Conservation (phyloP, 2,888 invertebrate genomes). For the Ariolimax columbianus region DNA sequence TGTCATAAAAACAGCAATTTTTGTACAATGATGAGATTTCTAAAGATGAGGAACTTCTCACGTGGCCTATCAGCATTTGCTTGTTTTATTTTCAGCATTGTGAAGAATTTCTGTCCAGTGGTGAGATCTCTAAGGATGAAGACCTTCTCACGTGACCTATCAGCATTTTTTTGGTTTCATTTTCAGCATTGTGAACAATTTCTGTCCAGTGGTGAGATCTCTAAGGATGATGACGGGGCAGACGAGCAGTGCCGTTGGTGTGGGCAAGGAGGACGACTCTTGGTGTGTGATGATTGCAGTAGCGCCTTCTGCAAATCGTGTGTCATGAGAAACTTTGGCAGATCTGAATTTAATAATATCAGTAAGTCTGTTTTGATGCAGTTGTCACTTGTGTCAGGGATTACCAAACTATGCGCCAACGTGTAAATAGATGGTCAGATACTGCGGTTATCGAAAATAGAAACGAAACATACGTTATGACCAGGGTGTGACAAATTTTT, state of each 20-base stretch:
- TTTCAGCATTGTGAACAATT: constrained; percentile 76
- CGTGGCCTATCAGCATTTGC: neutral
- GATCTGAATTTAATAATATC: constrained; percentile 70
- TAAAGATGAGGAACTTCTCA: constrained; percentile 78
- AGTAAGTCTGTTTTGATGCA: constrained; percentile 65
- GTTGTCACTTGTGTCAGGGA: too few relatives aligned
- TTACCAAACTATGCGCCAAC: too few relatives aligned
- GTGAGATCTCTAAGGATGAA: constrained; percentile 78
- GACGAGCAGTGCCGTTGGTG: constrained; percentile 82
- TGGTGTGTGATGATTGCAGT: constrained; percentile 80
- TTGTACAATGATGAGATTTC: constrained; percentile 77
- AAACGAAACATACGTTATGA: too few relatives aligned
- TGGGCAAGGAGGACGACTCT: constrained; percentile 79
- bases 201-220: constrained; percentile 77
- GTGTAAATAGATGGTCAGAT: too few relatives aligned
- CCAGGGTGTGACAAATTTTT: too few relatives aligned
- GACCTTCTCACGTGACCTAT: constrained; percentile 63
- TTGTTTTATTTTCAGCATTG: constrained; percentile 70
- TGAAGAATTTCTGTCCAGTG: constrained; percentile 76
- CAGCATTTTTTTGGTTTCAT: neutral
- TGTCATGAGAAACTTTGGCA: constrained; percentile 80
- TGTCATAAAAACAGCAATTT: too few relatives aligned
- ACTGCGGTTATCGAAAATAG: too few relatives aligned
- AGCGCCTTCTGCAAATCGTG: constrained; percentile 81
- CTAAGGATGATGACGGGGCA: constrained; percentile 79